phyloP scores from a whole-genome alignment of 2,113 vertebrate genomes.

The Fukomys damarensis region DNA sequence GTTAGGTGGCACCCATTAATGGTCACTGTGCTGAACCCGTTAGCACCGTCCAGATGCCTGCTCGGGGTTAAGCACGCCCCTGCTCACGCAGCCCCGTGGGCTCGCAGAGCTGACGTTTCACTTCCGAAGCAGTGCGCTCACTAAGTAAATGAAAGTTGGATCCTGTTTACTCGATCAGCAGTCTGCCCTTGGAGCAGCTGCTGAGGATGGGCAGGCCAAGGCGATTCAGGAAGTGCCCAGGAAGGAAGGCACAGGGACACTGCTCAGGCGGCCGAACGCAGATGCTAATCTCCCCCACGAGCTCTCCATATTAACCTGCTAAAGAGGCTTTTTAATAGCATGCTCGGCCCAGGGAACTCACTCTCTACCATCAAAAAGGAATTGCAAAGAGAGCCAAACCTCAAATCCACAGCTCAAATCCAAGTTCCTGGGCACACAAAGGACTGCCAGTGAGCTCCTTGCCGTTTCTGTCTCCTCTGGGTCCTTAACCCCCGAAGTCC shows the following conservation, averaged over 20 bases:
- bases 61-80: fast-evolving
- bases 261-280: fast-evolving
- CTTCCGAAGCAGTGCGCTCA: background rate
- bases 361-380: background rate
- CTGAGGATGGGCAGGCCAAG: fast-evolving
- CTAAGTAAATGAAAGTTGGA: background rate
- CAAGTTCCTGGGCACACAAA: background rate
- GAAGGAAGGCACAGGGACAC: background rate
- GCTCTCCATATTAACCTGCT: fast-evolving
- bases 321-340: background rate
- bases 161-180: background rate
- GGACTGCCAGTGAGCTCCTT: fast-evolving
- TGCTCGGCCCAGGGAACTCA: fast-evolving
- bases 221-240: fast-evolving
- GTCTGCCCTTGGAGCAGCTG: background rate
- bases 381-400: background rate
- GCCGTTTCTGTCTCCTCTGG: fast-evolving
- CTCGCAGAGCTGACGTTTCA: fast-evolving
- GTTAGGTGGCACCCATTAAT: fast-evolving
- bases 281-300: background rate
- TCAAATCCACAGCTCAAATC: background rate
- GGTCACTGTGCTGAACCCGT: fast-evolving
- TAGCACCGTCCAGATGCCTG: fast-evolving
- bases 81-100: fast-evolving
- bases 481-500: background rate